Evolutionary conservation across 2,113 vertebrate species (phyloP), one percentile per base, ranked within the genome.

Genomic region (Drymodes brunneopygia): DNA sequence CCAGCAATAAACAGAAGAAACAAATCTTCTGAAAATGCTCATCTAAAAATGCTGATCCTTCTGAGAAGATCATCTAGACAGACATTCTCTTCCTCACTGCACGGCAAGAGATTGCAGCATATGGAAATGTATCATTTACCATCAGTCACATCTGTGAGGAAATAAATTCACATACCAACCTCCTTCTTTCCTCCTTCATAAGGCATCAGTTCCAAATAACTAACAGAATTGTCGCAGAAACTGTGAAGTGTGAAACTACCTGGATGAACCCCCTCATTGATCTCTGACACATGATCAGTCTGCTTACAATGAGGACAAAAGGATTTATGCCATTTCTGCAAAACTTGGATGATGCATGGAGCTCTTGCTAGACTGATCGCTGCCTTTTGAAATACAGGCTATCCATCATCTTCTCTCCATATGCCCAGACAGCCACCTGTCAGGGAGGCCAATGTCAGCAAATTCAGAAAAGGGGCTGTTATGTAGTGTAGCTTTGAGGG

Each of bases 401-500:
- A 47, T 70, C 56, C 21, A 57, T 91, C 93, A 79, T 22, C 70
- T 84, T 71, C 58, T 73, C 15, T 90, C 53, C 62, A 54, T 47
- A 62, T 54, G 47, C 15, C 69, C 64, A 77, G 72, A 36, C 42
- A 78, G 29, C 60, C 51, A 38, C 51, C 89, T 91, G 51, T 58
- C 72, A 88, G 38, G n/a, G 20, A 73, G 36, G 45, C 50, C 88
- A 75, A 61, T 88, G 71, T 73, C 54, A 80, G 62, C 58, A 86
- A 73, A 50, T 83, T 70, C 40, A 61, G 61, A 72, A 61, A 81
- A 71, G 45, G 42, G 24, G 33, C 21, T 70, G 29, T 72, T 62
- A 28, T 0, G 2, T 13, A 58, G 61, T 0, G 0, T 29, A 44
- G n/a, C 27, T 72, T 67, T 81, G 42, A 78, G 18, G 14, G 36